These are phyloP conservation scores for Campoplex nolae DNA, from an alignment of 2,888 invertebrate genomes.

Conservation along the genomic window DNA sequence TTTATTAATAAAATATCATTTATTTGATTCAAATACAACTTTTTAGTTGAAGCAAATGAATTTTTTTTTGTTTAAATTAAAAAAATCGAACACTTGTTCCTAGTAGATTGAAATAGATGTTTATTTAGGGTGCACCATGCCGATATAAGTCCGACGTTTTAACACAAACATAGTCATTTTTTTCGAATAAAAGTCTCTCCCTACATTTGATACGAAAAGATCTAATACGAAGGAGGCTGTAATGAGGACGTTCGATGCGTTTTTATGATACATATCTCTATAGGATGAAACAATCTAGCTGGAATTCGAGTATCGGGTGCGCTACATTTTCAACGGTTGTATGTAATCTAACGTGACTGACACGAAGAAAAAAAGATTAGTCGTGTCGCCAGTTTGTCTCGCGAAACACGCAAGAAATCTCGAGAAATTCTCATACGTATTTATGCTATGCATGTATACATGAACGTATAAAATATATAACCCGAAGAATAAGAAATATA, in stretches of 20 bases:
- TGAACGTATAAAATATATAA: background rate
- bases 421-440: conserved; percentile 18
- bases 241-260: background rate
- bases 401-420: conserved; percentile 67
- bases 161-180: too few relatives aligned
- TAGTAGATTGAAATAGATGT: too few relatives aligned
- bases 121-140: too few relatives aligned
- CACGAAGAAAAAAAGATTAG: conserved; percentile 68
- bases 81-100: too few relatives aligned
- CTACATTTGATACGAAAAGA: background rate
- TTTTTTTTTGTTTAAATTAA: too few relatives aligned
- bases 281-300: background rate
- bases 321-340: background rate
- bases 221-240: background rate
- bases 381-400: conserved; percentile 79
- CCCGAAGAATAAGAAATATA: background rate
- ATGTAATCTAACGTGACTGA: background rate
- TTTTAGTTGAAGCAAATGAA: too few relatives aligned
- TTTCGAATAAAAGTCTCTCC: too few relatives aligned
- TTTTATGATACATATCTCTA: background rate
- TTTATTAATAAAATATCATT: too few relatives aligned
- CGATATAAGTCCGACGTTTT: too few relatives aligned
- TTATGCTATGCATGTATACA: conserved; percentile 36
- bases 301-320: background rate
- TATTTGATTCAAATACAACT: too few relatives aligned